Evolutionary conservation across 2,797 vertebrate species (phyloP).

Genomic region (Geotrypetes seraphini): DNA sequence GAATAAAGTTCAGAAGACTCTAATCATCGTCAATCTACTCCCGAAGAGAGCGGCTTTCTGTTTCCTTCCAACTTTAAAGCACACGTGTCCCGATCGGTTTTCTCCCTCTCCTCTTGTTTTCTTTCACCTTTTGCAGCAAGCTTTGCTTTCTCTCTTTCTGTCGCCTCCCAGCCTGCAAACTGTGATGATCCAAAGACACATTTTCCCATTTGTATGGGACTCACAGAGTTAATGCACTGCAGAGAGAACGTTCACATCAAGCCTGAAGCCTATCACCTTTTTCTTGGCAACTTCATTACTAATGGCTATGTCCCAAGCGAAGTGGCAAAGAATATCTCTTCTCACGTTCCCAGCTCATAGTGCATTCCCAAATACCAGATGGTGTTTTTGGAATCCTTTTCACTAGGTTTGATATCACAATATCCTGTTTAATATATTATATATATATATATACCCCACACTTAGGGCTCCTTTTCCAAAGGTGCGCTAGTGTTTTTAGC

Average conservation of each 20-base stretch:
- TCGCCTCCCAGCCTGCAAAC: conserved; percentile 5
- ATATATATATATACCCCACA: too few species aligned
- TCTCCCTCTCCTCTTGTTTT: conserved; percentile 30
- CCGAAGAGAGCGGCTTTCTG: conserved; percentile 36
- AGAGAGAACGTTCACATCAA: conserved; percentile 51
- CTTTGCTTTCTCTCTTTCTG: background rate
- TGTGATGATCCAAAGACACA: conserved; percentile 21
- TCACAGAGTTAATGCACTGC: conserved; percentile 54
- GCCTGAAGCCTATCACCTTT: conserved; percentile 88
- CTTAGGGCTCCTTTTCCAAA: too few species aligned
- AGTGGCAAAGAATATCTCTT: conserved; percentile 78
- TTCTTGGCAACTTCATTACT: conserved; percentile 82
- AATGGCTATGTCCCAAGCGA: conserved; percentile 86
- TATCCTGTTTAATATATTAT: conserved; percentile 78
- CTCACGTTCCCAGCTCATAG: conserved; percentile 73
- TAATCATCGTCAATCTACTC: conserved; percentile 60
- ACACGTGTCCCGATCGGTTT: conserved; percentile 24
- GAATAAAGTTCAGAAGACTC: conserved; percentile 48
- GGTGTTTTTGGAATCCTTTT: conserved; percentile 90
- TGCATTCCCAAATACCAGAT: conserved; percentile 87
- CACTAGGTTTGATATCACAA: conserved; percentile 77
- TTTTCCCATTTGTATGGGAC: conserved; percentile 43
- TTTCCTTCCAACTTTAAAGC: conserved; percentile 30
- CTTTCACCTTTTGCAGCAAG: conserved; percentile 11
- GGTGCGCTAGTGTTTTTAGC: too few species aligned